Evolutionary conservation across 2,113 vertebrate genomes (phyloP).

Genomic region (Cinclus cinclus): DNA sequence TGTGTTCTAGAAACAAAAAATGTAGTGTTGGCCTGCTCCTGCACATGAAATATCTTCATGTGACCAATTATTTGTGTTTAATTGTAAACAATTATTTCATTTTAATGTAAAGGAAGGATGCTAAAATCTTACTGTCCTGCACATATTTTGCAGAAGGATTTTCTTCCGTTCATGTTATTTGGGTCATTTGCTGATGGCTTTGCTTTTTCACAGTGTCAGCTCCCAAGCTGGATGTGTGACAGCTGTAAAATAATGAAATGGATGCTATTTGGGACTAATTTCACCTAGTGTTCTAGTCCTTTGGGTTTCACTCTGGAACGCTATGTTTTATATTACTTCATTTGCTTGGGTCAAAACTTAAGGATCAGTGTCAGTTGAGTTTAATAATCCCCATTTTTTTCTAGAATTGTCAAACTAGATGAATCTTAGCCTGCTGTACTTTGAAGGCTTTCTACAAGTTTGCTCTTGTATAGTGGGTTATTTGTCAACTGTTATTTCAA

Average conservation of each 20-base stretch:
- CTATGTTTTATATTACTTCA: neutral
- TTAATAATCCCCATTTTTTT: neutral
- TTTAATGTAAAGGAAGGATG: neutral
- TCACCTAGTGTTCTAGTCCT: neutral
- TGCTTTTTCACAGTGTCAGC: neutral
- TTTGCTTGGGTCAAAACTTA: neutral
- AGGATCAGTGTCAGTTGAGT: neutral
- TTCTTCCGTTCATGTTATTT: neutral
- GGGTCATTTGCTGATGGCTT: neutral
- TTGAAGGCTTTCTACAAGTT: neutral
- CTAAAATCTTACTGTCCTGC: neutral
- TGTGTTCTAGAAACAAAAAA: neutral
- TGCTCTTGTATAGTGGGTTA: neutral
- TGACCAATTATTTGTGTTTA: neutral
- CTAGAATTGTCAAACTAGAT: neutral
- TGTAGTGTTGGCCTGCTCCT: neutral
- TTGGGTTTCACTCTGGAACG: neutral
- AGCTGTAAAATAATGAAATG: neutral
- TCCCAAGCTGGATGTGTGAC: neutral
- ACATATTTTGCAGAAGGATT: neutral
- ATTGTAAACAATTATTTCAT: neutral
- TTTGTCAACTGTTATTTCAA: neutral
- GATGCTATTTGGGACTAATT: neutral
- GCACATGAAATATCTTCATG: neutral
- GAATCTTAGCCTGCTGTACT: neutral